A percentile compares a stretch with the other conserved stretches of the same genome.
Evolutionary conservation across 2,888 invertebrate genomes (phyloP).

Genomic region (Drosophila putrida): DNA sequence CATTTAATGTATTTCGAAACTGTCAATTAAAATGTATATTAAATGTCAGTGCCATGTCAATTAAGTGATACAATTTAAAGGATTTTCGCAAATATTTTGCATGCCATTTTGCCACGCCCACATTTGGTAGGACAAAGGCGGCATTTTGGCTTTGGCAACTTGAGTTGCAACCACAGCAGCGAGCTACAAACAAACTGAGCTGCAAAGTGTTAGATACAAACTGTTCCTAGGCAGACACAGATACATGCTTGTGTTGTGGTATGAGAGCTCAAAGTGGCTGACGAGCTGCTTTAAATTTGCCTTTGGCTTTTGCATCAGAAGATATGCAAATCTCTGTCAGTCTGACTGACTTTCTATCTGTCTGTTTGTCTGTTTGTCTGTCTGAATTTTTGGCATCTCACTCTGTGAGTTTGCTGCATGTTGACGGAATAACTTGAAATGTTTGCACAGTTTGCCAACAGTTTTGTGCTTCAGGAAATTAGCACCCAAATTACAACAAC

Average conservation of each 20-base stretch:
- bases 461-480: slow-evolving; percentile 63
- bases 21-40: background rate
- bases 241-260: slow-evolving; percentile 11
- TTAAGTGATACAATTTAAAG: slow-evolving; percentile 49
- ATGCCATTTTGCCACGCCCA: slow-evolving; percentile 27
- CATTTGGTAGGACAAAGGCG: slow-evolving; percentile 3
- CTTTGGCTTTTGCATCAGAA: slow-evolving; percentile 44
- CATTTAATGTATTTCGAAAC: slow-evolving; percentile 12
- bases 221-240: slow-evolving; percentile 19
- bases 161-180: slow-evolving; percentile 34
- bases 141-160: slow-evolving; percentile 23
- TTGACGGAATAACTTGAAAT: slow-evolving; percentile 57
- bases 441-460: slow-evolving; percentile 58
- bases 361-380: slow-evolving; percentile 2
- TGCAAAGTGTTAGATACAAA: slow-evolving; percentile 14
- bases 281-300: slow-evolving; percentile 46
- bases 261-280: slow-evolving; percentile 51
- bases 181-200: slow-evolving; percentile 21
- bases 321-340: slow-evolving; percentile 65
- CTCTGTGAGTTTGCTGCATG: slow-evolving; percentile 31
- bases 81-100: slow-evolving; percentile 39
- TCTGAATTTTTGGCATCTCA: slow-evolving; percentile 4
- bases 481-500: slow-evolving; percentile 71
- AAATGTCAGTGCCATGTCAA: slow-evolving; percentile 41
- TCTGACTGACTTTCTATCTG: slow-evolving; percentile 3